Percentiles rank a stretch among this genome's conserved stretches.
Evolutionary conservation across 2,797 vertebrate species (phyloP).

Genomic region (Halcyon leucocephala): DNA sequence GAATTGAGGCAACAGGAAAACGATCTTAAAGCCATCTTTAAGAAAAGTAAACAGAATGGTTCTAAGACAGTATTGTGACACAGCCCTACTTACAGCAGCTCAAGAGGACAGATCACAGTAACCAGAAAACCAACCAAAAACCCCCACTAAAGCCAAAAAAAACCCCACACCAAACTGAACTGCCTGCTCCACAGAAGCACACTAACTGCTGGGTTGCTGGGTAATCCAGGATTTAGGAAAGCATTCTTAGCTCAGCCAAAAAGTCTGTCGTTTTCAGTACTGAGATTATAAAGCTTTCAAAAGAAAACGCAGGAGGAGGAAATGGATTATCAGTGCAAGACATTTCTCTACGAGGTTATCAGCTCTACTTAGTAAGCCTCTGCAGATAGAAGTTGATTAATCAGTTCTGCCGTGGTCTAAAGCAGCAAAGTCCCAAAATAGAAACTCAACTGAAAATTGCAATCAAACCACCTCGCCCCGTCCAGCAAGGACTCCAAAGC

Average conservation of each 20-base stretch:
- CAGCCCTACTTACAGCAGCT: not conserved
- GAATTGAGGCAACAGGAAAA: not conserved
- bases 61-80: not conserved
- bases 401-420: not conserved
- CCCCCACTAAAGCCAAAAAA: not conserved
- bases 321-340: conserved; percentile 12
- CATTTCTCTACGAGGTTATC: not conserved
- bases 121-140: no score
- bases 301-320: not conserved
- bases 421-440: not conserved
- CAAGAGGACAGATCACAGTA: not conserved
- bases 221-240: conserved; percentile 49
- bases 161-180: not conserved
- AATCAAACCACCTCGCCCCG: not conserved
- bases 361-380: not conserved
- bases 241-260: not conserved
- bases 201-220: not conserved
- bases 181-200: not conserved
- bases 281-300: conserved; percentile 13
- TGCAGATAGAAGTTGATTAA: not conserved
- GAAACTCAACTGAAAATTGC: not conserved
- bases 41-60: not conserved
- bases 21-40: not conserved
- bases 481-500: not conserved
- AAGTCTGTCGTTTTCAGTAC: not conserved